Evolutionary conservation across 2,888 invertebrate species (phyloP).

Genomic region (Saturnia japonica): DNA sequence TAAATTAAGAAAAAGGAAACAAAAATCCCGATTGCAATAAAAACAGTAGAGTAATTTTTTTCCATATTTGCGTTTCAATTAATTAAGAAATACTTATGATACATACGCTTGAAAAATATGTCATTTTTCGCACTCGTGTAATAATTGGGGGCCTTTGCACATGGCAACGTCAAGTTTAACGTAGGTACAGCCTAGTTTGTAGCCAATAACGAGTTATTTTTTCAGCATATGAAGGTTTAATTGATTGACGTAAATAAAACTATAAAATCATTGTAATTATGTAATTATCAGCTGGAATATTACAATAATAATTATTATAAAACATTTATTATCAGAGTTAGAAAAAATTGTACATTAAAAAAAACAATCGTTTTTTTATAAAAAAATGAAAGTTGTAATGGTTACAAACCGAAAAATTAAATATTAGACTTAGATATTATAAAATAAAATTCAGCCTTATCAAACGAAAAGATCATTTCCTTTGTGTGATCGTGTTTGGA

Average conservation of each 20-base stretch:
- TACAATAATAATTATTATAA: slow-evolving; percentile 66
- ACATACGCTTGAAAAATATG: no score
- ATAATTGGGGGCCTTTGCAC: no score
- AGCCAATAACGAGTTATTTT: no score
- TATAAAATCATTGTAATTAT: slow-evolving; percentile 69
- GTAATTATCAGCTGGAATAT: slow-evolving; percentile 77
- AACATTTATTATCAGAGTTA: slow-evolving; percentile 73
- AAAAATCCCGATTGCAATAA: no score
- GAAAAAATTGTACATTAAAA: slow-evolving; percentile 73
- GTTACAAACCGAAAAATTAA: slow-evolving; percentile 71
- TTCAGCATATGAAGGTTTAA: no score
- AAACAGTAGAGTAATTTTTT: no score
- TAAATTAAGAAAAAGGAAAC: no score
- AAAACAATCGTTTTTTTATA: slow-evolving; percentile 53
- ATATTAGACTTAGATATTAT: slow-evolving; percentile 76
- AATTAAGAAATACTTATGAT: no score
- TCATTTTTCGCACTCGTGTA: no score
- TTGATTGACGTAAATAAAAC: slow-evolving; percentile 46
- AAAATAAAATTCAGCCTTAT: slow-evolving; percentile 80
- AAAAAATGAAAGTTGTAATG: slow-evolving; percentile 71
- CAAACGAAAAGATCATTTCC: slow-evolving; percentile 77
- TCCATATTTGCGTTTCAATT: no score
- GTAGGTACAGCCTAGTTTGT: no score
- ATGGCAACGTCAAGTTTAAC: no score
- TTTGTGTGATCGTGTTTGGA: slow-evolving; percentile 66